Percentiles rank a stretch among this genome's conserved stretches.
Evolutionary conservation across 2,797 vertebrate species (phyloP).

Genomic region (Trachurus trachurus): DNA sequence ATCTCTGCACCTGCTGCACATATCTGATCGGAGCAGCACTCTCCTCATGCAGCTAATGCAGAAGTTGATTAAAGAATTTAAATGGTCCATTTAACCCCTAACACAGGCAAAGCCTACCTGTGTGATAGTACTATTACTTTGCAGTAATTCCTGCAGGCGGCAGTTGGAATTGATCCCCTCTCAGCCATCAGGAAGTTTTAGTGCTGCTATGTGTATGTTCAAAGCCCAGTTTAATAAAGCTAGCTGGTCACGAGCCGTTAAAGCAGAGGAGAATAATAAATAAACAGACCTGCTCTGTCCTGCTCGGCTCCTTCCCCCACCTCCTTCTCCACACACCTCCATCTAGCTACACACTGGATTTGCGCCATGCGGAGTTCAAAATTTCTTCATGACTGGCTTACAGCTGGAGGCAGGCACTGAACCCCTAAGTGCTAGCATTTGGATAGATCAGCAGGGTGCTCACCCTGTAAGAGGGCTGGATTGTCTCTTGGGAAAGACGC

Average conservation of each 20-base stretch:
- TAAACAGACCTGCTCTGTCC: conserved; percentile 78
- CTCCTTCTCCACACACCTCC: conserved; percentile 36
- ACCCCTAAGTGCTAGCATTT: conserved; percentile 10
- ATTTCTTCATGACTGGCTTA: conserved; percentile 31
- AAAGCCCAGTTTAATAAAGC: conserved; percentile 92
- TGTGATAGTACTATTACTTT: conserved; percentile 82
- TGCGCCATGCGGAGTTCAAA: conserved; percentile 38
- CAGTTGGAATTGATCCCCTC: conserved; percentile 84
- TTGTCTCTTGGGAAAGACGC: conserved; percentile 45
- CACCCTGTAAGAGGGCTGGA: conserved; percentile 41
- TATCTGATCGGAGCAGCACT: conserved; percentile 52
- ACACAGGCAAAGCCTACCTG: conserved; percentile 73
- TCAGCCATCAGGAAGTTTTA: conserved; percentile 87
- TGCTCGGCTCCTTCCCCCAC: conserved; percentile 43
- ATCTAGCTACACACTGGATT: conserved; percentile 22
- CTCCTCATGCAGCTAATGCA: conserved; percentile 72
- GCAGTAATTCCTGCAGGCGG: conserved; percentile 84
- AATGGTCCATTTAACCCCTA: conserved; percentile 85
- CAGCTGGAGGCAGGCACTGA: conserved; percentile 21
- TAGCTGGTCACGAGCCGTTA: conserved; percentile 84
- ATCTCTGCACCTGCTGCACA: conserved; percentile 49
- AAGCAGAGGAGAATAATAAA: conserved; percentile 85
- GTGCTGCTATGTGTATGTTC: conserved; percentile 86
- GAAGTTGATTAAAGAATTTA: conserved; percentile 87
- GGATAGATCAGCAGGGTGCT: conserved; percentile 22